Evolutionary conservation across 2,797 vertebrate species (phyloP).

Genomic region (Vespertilio murinus): DNA sequence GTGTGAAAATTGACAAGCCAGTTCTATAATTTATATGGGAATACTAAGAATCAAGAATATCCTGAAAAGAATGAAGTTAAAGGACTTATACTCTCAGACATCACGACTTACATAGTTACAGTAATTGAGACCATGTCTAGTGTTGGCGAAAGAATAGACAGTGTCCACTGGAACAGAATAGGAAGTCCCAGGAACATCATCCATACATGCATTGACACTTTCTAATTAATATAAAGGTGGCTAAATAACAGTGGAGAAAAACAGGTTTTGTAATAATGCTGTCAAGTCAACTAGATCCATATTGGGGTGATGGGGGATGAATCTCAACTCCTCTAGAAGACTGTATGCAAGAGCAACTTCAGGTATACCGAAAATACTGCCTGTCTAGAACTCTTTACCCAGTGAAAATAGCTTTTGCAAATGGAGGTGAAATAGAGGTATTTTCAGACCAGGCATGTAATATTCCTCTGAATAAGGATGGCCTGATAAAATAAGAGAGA

Average conservation of each 20-base stretch:
- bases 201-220: neutral
- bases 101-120: neutral
- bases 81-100: neutral
- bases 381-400: neutral
- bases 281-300: neutral
- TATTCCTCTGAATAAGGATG: neutral
- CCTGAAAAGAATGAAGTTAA: neutral
- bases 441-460: neutral
- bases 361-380: neutral
- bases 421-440: neutral
- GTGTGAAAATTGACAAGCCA: slow-evolving; percentile 22
- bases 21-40: neutral
- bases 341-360: neutral
- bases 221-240: neutral
- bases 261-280: neutral
- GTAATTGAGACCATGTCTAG: neutral
- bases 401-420: neutral
- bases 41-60: neutral
- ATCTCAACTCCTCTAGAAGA: neutral
- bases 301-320: neutral
- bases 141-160: neutral
- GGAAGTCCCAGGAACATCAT: neutral
- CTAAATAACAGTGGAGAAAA: neutral
- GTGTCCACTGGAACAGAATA: neutral
- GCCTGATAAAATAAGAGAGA: neutral